A percentile compares a stretch with the other conserved stretches of the same genome.
Conservation (phyloP, 1,140 invertebrate species). For the Akabosia matsudoensis region DNA sequence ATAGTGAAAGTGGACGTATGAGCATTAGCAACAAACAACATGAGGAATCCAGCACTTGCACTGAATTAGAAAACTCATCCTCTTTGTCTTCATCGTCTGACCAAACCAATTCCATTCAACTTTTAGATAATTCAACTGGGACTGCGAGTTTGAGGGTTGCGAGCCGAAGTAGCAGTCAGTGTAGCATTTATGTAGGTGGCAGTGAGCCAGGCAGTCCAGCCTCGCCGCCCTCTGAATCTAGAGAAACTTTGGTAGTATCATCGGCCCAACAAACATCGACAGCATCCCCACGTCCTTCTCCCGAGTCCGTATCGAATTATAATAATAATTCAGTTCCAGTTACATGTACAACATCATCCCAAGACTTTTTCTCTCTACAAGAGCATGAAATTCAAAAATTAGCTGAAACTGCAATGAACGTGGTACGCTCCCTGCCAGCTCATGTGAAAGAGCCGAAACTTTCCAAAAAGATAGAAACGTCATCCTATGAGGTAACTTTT, state of each 20-base stretch:
- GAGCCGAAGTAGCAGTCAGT: neutral
- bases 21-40: neutral
- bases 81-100: neutral
- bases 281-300: conserved; percentile 14
- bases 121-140: conserved; percentile 15
- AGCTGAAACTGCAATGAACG: conserved; percentile 72
- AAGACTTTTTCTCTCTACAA: conserved; percentile 64
- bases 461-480: conserved; percentile 87
- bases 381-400: conserved; percentile 80
- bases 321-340: conserved; percentile 37
- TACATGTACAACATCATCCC: conserved; percentile 29
- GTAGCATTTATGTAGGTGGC: neutral
- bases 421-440: conserved; percentile 78
- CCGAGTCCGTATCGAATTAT: conserved; percentile 8
- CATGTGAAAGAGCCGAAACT: conserved; percentile 84
- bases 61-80: conserved; percentile 14
- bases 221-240: neutral
- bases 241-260: neutral
- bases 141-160: neutral
- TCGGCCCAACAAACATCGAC: neutral
- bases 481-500: conserved; percentile 79
- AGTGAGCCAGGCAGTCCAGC: conserved; percentile 20
- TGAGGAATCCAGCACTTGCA: neutral
- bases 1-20: conserved; percentile 13
- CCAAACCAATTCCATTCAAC: conserved; percentile 13